Conservation (phyloP, 2,113 vertebrate genomes). For the Carassius gibelio region DNA sequence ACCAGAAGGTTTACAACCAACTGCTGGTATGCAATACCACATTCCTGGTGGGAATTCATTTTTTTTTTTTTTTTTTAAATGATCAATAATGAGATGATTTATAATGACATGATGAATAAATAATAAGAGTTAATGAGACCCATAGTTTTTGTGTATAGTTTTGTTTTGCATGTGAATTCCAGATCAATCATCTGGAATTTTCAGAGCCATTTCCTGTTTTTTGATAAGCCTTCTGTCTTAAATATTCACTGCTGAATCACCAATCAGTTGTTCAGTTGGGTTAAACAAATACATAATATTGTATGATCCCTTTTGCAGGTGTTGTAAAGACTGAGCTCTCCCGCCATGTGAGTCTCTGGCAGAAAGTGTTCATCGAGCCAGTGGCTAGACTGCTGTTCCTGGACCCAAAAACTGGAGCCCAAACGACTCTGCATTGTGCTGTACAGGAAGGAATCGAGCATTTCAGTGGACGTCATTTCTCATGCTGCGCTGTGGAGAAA, state of each 20-base stretch:
- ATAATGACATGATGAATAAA: neutral
- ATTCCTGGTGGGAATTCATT: neutral
- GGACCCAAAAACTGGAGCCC: constrained; percentile 68
- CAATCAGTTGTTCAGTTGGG: neutral
- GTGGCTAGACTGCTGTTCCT: constrained; percentile 67
- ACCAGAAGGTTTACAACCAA: neutral
- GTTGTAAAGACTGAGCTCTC: constrained; percentile 70
- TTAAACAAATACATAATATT: neutral
- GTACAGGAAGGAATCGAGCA: constrained; percentile 71
- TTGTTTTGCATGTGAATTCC: neutral
- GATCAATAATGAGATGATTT: no score
- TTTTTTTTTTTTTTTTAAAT: no score
- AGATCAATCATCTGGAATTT: neutral
- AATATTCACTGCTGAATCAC: neutral
- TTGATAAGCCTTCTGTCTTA: neutral
- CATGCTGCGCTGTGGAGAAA: constrained; percentile 65
- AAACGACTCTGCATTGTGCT: constrained; percentile 73
- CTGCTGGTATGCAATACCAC: neutral
- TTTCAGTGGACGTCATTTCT: constrained; percentile 70
- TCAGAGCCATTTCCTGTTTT: neutral
- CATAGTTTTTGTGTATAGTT: neutral
- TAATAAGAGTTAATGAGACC: neutral
- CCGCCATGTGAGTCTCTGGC: constrained; percentile 70
- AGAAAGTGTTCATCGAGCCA: constrained; percentile 70
- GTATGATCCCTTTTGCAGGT: constrained; percentile 53